A percentile compares a stretch with the other conserved stretches of the same genome.
These are phyloP conservation scores for Aphelocoma californica DNA, from an alignment of 2,797 vertebrate genomes.

Conservation along the genomic window DNA sequence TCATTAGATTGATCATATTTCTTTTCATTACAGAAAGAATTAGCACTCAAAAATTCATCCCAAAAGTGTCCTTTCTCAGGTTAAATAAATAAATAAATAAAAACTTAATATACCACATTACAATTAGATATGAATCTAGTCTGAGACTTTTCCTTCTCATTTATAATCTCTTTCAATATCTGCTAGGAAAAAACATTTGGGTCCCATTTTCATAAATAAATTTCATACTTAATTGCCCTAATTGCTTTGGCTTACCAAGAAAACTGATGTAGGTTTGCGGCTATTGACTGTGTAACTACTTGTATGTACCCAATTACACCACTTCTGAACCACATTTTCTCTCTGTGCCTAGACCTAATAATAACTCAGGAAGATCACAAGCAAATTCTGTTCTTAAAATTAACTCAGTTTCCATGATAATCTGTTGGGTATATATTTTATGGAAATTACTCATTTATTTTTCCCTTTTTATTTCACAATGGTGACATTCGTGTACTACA, in stretches of 20 bases:
- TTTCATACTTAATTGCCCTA: background rate
- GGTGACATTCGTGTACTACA: background rate
- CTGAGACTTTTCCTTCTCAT: background rate
- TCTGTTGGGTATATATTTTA: background rate
- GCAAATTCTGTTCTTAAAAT: conserved; percentile 35
- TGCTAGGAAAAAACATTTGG: background rate
- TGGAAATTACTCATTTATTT: background rate
- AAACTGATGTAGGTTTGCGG: background rate
- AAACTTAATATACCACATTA: background rate
- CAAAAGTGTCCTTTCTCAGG: background rate
- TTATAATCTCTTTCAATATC: background rate
- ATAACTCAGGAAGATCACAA: conserved; percentile 29
- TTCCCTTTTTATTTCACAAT: background rate
- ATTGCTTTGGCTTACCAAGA: background rate
- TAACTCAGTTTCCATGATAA: conserved; percentile 13
- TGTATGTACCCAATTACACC: background rate
- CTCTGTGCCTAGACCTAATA: conserved; percentile 31
- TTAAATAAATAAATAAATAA: background rate
- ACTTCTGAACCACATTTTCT: background rate
- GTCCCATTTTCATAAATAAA: conserved; percentile 1
- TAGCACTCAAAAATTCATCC: background rate
- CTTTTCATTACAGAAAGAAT: background rate
- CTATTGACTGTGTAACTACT: background rate
- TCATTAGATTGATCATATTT: background rate
- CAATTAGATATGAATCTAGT: background rate